Evolutionary conservation across 2,888 invertebrate genomes (phyloP).

Genomic region (Aphidius colemani): DNA sequence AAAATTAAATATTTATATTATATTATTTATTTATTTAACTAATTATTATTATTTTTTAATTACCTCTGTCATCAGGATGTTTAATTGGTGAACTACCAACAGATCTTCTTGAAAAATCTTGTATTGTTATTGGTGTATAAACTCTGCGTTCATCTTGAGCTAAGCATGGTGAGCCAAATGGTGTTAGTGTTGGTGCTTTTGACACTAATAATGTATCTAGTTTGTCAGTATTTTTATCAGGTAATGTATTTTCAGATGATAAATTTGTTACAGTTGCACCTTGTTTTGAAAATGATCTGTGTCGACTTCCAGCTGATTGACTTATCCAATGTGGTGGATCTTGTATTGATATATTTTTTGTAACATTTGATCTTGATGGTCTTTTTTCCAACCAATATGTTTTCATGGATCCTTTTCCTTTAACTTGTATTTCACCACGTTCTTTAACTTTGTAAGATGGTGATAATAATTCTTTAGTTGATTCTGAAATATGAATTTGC

Average conservation of each 20-base stretch:
- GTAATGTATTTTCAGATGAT: neutral
- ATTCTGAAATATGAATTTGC: slow-evolving; percentile 93
- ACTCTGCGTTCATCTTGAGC: slow-evolving; percentile 70
- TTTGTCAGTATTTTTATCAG: neutral
- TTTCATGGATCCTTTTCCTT: slow-evolving; percentile 89
- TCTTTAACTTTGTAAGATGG: slow-evolving; percentile 75
- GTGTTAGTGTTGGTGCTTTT: slow-evolving; percentile 32
- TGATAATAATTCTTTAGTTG: slow-evolving; percentile 78
- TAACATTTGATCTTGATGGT: slow-evolving; percentile 67
- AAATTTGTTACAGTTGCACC: slow-evolving; percentile 32
- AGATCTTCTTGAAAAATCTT: slow-evolving; percentile 80
- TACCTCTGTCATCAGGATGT: slow-evolving; percentile 56
- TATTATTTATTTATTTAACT: slow-evolving; percentile 8
- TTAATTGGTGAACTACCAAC: slow-evolving; percentile 77
- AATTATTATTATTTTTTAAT: neutral
- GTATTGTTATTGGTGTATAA: slow-evolving; percentile 84
- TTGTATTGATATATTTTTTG: slow-evolving; percentile 50
- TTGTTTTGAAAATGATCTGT: slow-evolving; percentile 35
- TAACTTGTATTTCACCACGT: slow-evolving; percentile 84
- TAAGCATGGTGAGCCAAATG: slow-evolving; percentile 43
- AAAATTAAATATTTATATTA: slow-evolving; percentile 31
- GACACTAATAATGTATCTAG: slow-evolving; percentile 5
- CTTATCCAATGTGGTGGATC: slow-evolving; percentile 50
- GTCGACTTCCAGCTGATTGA: slow-evolving; percentile 59
- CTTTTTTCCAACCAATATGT: slow-evolving; percentile 85